phyloP scores from a whole-genome alignment of 2,113 vertebrate genomes.

The Tauraco erythrolophus region DNA sequence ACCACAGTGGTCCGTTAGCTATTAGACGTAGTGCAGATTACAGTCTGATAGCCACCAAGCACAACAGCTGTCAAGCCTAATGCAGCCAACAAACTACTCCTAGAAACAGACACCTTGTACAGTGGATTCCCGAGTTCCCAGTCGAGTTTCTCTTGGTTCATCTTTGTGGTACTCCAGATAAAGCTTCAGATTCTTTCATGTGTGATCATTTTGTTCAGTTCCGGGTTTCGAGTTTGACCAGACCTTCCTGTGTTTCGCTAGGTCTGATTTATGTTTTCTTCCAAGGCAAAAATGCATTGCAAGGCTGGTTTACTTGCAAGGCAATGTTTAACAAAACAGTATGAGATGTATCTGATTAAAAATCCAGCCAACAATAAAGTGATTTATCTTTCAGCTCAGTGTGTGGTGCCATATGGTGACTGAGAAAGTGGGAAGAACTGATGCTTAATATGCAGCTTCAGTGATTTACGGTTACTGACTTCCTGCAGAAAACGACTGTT shows the following conservation, averaged over 20 bases:
- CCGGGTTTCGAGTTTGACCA: background rate
- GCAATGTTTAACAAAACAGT: slow-evolving; percentile 59
- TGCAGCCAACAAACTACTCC: background rate
- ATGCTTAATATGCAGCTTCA: slow-evolving; percentile 48
- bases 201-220: background rate
- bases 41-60: background rate
- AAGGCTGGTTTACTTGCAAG: slow-evolving; percentile 8
- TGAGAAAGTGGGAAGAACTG: slow-evolving; percentile 63
- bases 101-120: background rate
- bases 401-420: slow-evolving; percentile 65
- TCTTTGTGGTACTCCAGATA: background rate
- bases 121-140: background rate
- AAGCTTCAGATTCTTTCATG: background rate
- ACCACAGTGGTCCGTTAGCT: background rate
- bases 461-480: slow-evolving; percentile 56
- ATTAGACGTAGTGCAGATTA: background rate
- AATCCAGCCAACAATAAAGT: slow-evolving; percentile 64
- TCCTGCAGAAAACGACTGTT: slow-evolving; percentile 57
- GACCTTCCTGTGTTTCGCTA: background rate
- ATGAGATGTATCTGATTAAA: slow-evolving; percentile 64
- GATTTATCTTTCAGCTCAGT: slow-evolving; percentile 69
- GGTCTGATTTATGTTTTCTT: slow-evolving; percentile 5
- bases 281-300: background rate
- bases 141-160: background rate
- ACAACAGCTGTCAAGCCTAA: slow-evolving; percentile 7